phyloP scores from a whole-genome alignment of 2,113 vertebrate species.

The Columba livia region DNA sequence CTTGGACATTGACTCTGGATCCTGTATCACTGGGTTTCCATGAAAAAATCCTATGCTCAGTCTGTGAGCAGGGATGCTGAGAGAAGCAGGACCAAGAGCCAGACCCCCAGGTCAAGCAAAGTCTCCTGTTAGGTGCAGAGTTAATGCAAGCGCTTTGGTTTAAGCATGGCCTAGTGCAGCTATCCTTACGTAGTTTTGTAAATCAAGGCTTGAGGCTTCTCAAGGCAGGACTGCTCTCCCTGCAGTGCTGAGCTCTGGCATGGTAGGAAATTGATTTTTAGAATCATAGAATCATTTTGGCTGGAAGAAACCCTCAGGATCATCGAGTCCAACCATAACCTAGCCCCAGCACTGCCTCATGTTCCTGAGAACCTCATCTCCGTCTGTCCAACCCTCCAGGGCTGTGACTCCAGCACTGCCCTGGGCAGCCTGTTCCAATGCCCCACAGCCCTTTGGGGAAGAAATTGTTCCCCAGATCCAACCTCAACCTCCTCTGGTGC shows the following conservation, averaged over 20 bases:
- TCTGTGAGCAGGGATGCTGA: background rate
- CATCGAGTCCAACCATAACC: too few relatives aligned
- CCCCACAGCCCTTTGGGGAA: too few relatives aligned
- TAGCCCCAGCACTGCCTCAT: too few relatives aligned
- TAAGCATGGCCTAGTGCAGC: background rate
- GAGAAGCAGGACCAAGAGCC: background rate
- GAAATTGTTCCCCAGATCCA: too few relatives aligned
- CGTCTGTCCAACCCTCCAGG: too few relatives aligned
- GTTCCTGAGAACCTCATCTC: too few relatives aligned
- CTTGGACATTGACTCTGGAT: background rate
- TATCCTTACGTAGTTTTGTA: background rate
- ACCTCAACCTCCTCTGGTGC: too few relatives aligned
- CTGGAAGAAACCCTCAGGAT: too few relatives aligned
- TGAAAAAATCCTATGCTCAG: background rate
- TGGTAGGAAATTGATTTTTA: background rate
- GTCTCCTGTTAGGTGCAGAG: background rate
- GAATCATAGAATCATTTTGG: too few relatives aligned
- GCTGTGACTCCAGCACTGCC: too few relatives aligned
- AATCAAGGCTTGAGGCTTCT: background rate
- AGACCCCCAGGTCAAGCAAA: background rate
- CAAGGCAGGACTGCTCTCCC: background rate
- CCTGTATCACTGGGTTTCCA: background rate
- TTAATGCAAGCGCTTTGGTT: fast-evolving
- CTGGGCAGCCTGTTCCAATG: too few relatives aligned
- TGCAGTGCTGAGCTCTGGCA: background rate